Base-by-base conservation (phyloP, 1,140 invertebrate genomes). In the Ooceraea biroi region DNA sequence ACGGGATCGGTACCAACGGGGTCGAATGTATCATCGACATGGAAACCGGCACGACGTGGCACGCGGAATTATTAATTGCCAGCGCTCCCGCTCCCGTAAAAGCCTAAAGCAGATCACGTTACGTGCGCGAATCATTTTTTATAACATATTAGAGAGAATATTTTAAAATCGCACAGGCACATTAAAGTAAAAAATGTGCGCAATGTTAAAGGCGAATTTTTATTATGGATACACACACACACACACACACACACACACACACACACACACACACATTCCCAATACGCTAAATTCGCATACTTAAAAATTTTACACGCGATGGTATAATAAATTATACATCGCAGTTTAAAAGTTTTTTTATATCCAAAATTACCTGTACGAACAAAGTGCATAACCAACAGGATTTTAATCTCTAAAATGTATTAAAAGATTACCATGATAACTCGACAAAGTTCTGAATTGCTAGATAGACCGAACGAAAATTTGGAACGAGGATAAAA, bases 61-160 rank as follows among this genome's bases (percentile, higher is more conserved):
- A 71, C 12, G 50, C 65, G 25, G 17, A 80, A 80, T 80, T 80
- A 80, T 80, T 80, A 80, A 80, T 80, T 50, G 50, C 22, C 48
- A 8, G 0, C 36, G 11, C 22, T 19, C 41, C 48, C 30, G 36
- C 17, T 57, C 44, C 36, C 14, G 36, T 22, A 55, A 80, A 71
- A 58, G n/a, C 8, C 50, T 57, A 71, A 69, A 78, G 41, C 22
- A 11, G 48, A 44, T 0, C 30, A 10, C 36, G 41, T 3, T 44
- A 22, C 36, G 36, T 7, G 36, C 36, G 36, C 19, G 22, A 27
- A 44, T 25, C 22, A 57, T 78, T 25, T 22, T 12, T 17, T 1
- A 52, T 14, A 44, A 7, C 30, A 57, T 22, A 63, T 48, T 46
- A 41, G 14, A 8, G 10, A 0, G 10, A 2, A n/a, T 61, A 17